Conservation (phyloP, 2,888 invertebrate species). For the Drosophila atroscutellata region DNA sequence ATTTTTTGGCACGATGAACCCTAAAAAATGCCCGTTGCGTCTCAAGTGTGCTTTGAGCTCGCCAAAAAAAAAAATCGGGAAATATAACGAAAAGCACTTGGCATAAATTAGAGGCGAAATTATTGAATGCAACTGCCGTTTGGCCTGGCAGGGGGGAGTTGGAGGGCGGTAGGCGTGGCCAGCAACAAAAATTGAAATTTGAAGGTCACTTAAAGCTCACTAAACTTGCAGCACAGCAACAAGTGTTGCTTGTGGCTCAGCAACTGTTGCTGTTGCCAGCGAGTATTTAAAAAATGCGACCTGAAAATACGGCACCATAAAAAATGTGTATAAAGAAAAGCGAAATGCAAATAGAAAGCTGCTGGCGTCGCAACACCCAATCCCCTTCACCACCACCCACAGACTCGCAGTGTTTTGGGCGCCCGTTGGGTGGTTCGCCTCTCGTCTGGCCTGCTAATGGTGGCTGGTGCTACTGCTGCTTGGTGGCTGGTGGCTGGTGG, state of each 20-base stretch:
- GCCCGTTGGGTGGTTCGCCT: slow-evolving; percentile 12
- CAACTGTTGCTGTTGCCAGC: slow-evolving; percentile 22
- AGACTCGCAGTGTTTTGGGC: not conserved
- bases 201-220: slow-evolving; percentile 69
- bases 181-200: slow-evolving; percentile 23
- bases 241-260: not conserved
- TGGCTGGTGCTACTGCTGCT: not conserved
- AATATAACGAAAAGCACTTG: slow-evolving; percentile 37
- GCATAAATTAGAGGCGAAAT: slow-evolving; percentile 66
- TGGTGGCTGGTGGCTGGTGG: slow-evolving; percentile 19
- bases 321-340: slow-evolving; percentile 65
- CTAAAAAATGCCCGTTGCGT: slow-evolving; percentile 53
- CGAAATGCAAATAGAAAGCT: slow-evolving; percentile 78
- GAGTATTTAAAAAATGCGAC: slow-evolving; percentile 60
- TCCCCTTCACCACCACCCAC: not conserved
- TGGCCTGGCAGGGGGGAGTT: slow-evolving; percentile 6
- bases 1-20: slow-evolving; percentile 27
- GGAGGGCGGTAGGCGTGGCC: slow-evolving; percentile 34
- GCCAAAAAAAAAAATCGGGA: slow-evolving; percentile 5
- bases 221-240: slow-evolving; percentile 9
- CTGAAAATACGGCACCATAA: slow-evolving; percentile 49
- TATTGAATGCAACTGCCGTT: slow-evolving; percentile 54
- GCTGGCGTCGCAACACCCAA: slow-evolving; percentile 26
- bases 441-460: slow-evolving; percentile 22
- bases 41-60: slow-evolving; percentile 57